These are phyloP conservation scores for Pomacea maculata DNA, from an alignment of 1,140 invertebrate genomes.

Conservation along the genomic window DNA sequence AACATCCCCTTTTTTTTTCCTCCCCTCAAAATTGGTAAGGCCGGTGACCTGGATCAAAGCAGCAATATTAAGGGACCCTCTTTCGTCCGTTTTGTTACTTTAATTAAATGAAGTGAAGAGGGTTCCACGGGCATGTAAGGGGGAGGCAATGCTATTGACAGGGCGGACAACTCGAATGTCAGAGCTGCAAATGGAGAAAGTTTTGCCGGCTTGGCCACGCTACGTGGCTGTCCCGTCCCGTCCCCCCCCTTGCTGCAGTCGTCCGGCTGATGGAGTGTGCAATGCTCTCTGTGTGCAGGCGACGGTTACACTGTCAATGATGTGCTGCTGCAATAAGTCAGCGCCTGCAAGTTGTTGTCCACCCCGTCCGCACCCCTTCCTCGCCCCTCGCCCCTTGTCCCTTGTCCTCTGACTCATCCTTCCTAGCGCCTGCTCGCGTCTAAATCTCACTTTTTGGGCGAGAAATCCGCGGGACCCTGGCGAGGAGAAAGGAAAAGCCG, in stretches of 20 bases:
- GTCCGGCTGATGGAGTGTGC: not conserved
- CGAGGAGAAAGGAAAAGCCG: too few species aligned
- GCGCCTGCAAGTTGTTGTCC: too few species aligned
- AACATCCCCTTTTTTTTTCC: not conserved
- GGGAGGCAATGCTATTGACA: slow-evolving; percentile 5
- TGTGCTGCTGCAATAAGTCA: too few species aligned
- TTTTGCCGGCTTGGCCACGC: not conserved
- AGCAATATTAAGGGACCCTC: not conserved
- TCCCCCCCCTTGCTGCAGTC: not conserved
- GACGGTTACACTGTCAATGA: too few species aligned
- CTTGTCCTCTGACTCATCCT: not conserved
- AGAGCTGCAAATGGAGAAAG: too few species aligned
- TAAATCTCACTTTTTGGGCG: too few species aligned
- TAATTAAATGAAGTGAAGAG: slow-evolving; percentile 7
- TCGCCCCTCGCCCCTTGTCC: not conserved
- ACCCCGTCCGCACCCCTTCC: not conserved
- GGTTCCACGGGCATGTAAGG: not conserved
- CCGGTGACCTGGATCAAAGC: slow-evolving; percentile 4
- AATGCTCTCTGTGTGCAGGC: not conserved
- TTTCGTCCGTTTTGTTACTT: slow-evolving; percentile 2
- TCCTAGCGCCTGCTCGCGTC: not conserved
- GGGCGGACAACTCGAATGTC: slow-evolving; percentile 2
- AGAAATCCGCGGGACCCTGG: too few species aligned
- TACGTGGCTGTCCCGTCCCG: not conserved
- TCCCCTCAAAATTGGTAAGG: not conserved